phyloP scores from a whole-genome alignment of 2,797 vertebrate species.

The Austrolebias charrua region DNA sequence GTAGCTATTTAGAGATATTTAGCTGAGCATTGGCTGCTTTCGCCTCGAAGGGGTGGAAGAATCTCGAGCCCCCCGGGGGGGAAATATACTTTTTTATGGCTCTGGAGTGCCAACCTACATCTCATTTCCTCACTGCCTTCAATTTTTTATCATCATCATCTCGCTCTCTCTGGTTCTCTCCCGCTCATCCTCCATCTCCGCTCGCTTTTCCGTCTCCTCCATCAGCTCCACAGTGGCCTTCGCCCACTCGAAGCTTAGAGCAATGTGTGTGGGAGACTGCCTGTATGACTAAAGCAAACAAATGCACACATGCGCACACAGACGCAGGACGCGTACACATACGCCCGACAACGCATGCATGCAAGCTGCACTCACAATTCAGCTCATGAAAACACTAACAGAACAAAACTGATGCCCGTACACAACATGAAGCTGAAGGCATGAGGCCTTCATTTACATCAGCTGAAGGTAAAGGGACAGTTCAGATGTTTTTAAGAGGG shows the following conservation, averaged over 20 bases:
- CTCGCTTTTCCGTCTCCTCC: slow-evolving; percentile 70
- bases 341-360: slow-evolving; percentile 47
- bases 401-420: slow-evolving; percentile 37
- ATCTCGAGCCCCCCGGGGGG: slow-evolving; percentile 38
- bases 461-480: slow-evolving; percentile 1
- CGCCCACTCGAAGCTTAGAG: slow-evolving; percentile 80
- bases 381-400: slow-evolving; percentile 40
- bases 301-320: slow-evolving; percentile 54
- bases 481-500: too few species aligned
- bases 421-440: slow-evolving; percentile 49
- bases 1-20: slow-evolving; percentile 61
- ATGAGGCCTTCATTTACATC: slow-evolving; percentile 55
- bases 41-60: slow-evolving; percentile 38
- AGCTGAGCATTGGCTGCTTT: slow-evolving; percentile 48
- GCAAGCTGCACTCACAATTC: slow-evolving; percentile 45
- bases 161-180: slow-evolving; percentile 74
- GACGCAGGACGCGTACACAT: slow-evolving; percentile 20
- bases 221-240: slow-evolving; percentile 79
- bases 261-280: slow-evolving; percentile 77
- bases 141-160: slow-evolving; percentile 75
- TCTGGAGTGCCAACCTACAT: slow-evolving; percentile 66
- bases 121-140: slow-evolving; percentile 72
- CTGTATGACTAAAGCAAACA: slow-evolving; percentile 78
- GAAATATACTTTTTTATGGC: slow-evolving; percentile 47
- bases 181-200: slow-evolving; percentile 73